Evolutionary conservation across 37 sponge, comb jelly and placozoan species (phyloP), one percentile per base, ranked within the genome.

Genomic region (Petrosia ficiformis): DNA sequence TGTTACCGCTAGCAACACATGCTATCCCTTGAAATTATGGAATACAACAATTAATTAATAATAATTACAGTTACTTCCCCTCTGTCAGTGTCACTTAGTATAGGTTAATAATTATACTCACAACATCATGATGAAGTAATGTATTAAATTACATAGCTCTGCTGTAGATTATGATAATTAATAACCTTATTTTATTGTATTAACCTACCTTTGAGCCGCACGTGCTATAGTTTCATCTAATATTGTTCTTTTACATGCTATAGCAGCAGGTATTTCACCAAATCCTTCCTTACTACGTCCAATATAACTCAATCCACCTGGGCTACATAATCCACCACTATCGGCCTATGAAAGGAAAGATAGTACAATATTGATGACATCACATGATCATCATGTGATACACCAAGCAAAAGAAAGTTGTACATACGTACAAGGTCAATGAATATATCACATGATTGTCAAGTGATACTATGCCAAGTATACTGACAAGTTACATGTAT

Each of bases 321-420:
- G 86, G 32, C 86, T 85, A 32, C 66, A 68, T 69, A 85, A 22
- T 14, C 86, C 86, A 26, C 86, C 86, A 73, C 48, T 43, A 56
- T 85, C 86, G 59, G 80, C 74, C 86, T 85, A 57, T 28, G 21
- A 10, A 39, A 52, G 19, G n/a, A 11, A 41, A 22, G 25, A 28
- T 31, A 72, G 70, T 6, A n/a, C n/a, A n/a, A n/a, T n/a, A n/a
- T n/a, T n/a, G n/a, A n/a, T n/a, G n/a, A n/a, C n/a, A n/a, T n/a
- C n/a, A n/a, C n/a, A n/a, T n/a, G n/a, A n/a, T n/a, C n/a, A n/a
- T n/a, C n/a, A n/a, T 16, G 54, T 48, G 16, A 48, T 16, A 48
- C 54, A 19, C 54, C 14, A 48, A 19, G 54, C 54, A 48, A 48
- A 16, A 48, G 14, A 19, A 48, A 48, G 54, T n/a, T n/a, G n/a